Percentiles rank a stretch among this genome's conserved stretches.
These are phyloP conservation scores for Drosophila melanica DNA, from an alignment of 1,140 invertebrate genomes.

Conservation along the genomic window DNA sequence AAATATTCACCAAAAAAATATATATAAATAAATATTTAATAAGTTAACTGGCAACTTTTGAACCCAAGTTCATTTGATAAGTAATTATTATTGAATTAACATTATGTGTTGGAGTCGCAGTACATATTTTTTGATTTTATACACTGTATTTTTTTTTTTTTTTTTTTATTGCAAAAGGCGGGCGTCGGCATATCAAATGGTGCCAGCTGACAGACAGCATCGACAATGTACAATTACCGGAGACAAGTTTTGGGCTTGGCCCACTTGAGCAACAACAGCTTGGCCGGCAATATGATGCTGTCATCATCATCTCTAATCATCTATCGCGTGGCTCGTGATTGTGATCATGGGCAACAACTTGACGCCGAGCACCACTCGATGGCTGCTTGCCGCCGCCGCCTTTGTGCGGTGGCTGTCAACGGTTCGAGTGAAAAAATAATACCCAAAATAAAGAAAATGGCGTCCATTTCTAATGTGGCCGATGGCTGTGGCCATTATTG, in stretches of 20 bases:
- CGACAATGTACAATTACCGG: conserved; percentile 75
- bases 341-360: conserved; percentile 38
- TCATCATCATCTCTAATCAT: conserved; percentile 40
- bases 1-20: too few species aligned
- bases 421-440: not conserved
- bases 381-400: conserved; percentile 5
- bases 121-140: conserved; percentile 3
- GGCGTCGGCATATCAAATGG: conserved; percentile 76
- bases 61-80: not conserved
- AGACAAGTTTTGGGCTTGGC: conserved; percentile 69
- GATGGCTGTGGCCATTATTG: conserved; percentile 38
- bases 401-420: conserved; percentile 56
- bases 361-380: conserved; percentile 33
- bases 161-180: conserved; percentile 37
- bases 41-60: too few species aligned
- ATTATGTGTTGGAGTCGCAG: conserved; percentile 7
- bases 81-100: conserved; percentile 25
- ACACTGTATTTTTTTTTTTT: not conserved
- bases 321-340: conserved; percentile 21
- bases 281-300: conserved; percentile 21
- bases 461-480: conserved; percentile 27
- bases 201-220: conserved; percentile 61
- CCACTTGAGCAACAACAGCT: conserved; percentile 37
- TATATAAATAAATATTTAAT: too few species aligned
- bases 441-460: conserved; percentile 20